Conservation (phyloP, 2,797 vertebrate species). For the Leptatherina wallacei region DNA sequence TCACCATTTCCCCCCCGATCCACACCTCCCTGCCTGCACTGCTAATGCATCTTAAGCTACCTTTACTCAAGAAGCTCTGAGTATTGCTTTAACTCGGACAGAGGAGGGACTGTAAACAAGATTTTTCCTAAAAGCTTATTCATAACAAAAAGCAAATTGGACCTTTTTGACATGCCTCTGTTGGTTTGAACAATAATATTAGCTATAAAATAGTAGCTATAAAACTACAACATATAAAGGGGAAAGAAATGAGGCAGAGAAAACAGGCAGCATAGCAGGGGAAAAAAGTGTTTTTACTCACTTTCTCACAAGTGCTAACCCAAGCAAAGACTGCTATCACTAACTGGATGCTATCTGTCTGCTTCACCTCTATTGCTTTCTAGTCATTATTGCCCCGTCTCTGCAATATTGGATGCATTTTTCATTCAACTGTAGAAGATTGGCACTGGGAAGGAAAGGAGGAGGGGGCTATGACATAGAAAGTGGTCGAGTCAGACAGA, state of each 20-base stretch:
- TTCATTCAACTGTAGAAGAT: slow-evolving; percentile 76
- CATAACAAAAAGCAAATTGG: slow-evolving; percentile 1
- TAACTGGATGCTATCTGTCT: slow-evolving; percentile 76
- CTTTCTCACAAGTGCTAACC: slow-evolving; percentile 71
- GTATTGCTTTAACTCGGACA: slow-evolving; percentile 19
- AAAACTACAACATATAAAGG: too few species aligned
- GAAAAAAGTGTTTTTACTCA: slow-evolving; percentile 47
- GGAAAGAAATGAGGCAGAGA: neutral
- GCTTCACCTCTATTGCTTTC: slow-evolving; percentile 80
- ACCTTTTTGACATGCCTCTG: slow-evolving; percentile 3
- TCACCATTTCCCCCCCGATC: slow-evolving; percentile 76
- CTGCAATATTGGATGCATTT: slow-evolving; percentile 78
- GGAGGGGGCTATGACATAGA: slow-evolving; percentile 41
- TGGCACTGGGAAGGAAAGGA: slow-evolving; percentile 59
- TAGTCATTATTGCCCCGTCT: slow-evolving; percentile 78
- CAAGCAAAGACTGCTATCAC: slow-evolving; percentile 75
- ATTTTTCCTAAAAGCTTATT: neutral
- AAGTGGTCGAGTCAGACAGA: slow-evolving; percentile 51
- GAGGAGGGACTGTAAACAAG: slow-evolving; percentile 8
- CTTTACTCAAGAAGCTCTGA: slow-evolving; percentile 46
- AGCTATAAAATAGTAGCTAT: too few species aligned
- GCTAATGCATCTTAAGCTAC: slow-evolving; percentile 65
- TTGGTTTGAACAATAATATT: neutral
- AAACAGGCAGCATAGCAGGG: slow-evolving; percentile 45
- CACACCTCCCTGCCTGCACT: slow-evolving; percentile 57